These are phyloP conservation scores for Hypselothyrea guttata DNA, from an alignment of 2,888 invertebrate genomes.

Conservation along the genomic window DNA sequence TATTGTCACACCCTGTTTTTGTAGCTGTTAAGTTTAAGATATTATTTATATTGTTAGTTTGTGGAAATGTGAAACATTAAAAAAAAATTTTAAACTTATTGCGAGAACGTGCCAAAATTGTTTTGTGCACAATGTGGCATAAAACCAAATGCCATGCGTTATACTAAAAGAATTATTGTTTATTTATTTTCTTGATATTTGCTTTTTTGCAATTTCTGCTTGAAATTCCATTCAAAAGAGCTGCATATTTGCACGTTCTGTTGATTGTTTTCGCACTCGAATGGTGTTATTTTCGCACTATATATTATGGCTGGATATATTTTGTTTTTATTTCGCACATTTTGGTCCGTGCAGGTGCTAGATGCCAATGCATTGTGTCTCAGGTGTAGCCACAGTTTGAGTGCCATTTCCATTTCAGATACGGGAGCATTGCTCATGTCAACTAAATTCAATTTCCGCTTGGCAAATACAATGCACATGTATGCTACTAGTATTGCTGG, in stretches of 20 bases:
- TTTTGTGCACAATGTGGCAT: too few species aligned
- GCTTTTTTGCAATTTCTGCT: constrained; percentile 1
- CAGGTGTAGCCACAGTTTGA: not conserved
- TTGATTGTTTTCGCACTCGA: too few species aligned
- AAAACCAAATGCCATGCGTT: not conserved
- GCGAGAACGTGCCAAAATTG: too few species aligned
- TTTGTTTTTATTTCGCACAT: too few species aligned
- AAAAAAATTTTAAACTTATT: too few species aligned
- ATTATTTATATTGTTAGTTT: too few species aligned
- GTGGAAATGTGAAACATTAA: too few species aligned
- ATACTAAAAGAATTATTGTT: not conserved
- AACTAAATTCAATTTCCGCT: constrained; percentile 43
- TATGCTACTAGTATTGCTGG: constrained; percentile 2
- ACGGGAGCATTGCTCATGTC: constrained; percentile 1
- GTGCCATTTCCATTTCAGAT: constrained; percentile 1
- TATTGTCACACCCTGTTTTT: too few species aligned
- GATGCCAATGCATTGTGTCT: not conserved
- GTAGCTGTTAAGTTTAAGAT: too few species aligned
- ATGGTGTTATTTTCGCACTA: too few species aligned
- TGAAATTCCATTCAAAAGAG: constrained; percentile 2
- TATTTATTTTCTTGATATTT: not conserved
- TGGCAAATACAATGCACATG: constrained; percentile 15
- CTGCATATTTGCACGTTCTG: constrained; percentile 10
- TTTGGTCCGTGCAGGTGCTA: constrained; percentile 14
- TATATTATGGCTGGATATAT: too few species aligned